Evolutionary conservation across 2,797 vertebrate genomes (phyloP), one percentile per base, ranked within the genome.

Genomic region (Mallotus villosus): DNA sequence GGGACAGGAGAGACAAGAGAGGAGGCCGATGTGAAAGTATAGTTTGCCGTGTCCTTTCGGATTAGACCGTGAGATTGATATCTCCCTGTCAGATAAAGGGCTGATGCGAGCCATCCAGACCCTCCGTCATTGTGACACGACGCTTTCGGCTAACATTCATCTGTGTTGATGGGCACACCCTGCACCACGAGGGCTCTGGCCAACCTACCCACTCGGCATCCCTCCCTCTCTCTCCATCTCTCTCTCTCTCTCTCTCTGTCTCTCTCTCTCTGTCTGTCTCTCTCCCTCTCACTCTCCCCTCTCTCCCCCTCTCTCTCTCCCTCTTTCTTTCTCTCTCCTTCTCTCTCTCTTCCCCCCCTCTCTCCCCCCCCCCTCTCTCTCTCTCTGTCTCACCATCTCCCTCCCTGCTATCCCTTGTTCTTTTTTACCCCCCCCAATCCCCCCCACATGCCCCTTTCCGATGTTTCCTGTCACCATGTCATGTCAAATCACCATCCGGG

Each of bases 401-500:
- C 88, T 84, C 89, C 83, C 81, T 85, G 5, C n/a, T 59, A 11
- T 59, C 19, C 21, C 57, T 58, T 24, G n/a, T 83, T 90, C 87
- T 84, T 75, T 84, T 87, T 2, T 27, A 25, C 62, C 72, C 70
- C 51, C 92, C n/a, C n/a, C n/a, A n/a, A n/a, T n/a, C n/a, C n/a
- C 90, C 85, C 87, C 86, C 81, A 73, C 72, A 64, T 87, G 93
- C 91, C 86, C 85, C 84, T 89, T 92, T 90, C 91, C 90, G 91
- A 92, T 94, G 92, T 94, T 95, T 95, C 93, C 93, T 95, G 94
- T 96, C 94, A 94, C 91, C 55, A 63, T 95, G 96, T 97, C 95
- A 94, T 94, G 93, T 96, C 91, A 92, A 94, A 97, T 98, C 93
- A 95, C 85, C 88, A 90, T 94, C 93, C 63, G 84, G 89, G 87